These are phyloP conservation scores for Rhynchonema sp. DNA, from an alignment of 2,888 invertebrate species.

Conservation along the genomic window DNA sequence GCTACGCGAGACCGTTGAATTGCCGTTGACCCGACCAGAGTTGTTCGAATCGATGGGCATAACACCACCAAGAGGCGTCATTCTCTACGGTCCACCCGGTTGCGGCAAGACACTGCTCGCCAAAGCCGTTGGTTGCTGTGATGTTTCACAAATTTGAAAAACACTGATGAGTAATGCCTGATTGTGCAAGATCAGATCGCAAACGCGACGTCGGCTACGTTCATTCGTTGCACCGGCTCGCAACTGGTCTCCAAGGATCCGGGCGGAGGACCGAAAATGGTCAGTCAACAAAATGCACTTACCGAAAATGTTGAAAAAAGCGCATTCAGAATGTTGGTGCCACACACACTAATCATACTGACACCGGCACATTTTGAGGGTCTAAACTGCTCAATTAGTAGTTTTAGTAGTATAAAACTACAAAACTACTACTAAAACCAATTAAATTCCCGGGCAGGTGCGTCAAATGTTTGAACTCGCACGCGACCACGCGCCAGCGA, in stretches of 20 bases:
- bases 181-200: background rate
- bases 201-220: conserved; percentile 6
- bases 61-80: conserved; percentile 4
- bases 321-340: no score
- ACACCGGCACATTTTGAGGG: no score
- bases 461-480: conserved; percentile 20
- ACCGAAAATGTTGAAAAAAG: no score
- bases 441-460: background rate
- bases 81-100: conserved; percentile 7
- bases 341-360: no score
- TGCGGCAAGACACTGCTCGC: conserved; percentile 8
- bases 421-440: no score
- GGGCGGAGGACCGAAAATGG: conserved; percentile 6
- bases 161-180: background rate
- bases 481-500: conserved; percentile 10
- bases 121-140: background rate
- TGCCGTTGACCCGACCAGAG: conserved; percentile 5
- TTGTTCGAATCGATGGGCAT: conserved; percentile 7
- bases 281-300: background rate
- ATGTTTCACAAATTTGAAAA: no score
- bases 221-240: conserved; percentile 4
- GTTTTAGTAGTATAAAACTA: no score
- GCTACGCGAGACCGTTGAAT: conserved; percentile 5
- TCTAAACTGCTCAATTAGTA: no score
- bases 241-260: conserved; percentile 4